Base-by-base conservation (phyloP, 2,888 invertebrate genomes). In the Volucella inflata region DNA sequence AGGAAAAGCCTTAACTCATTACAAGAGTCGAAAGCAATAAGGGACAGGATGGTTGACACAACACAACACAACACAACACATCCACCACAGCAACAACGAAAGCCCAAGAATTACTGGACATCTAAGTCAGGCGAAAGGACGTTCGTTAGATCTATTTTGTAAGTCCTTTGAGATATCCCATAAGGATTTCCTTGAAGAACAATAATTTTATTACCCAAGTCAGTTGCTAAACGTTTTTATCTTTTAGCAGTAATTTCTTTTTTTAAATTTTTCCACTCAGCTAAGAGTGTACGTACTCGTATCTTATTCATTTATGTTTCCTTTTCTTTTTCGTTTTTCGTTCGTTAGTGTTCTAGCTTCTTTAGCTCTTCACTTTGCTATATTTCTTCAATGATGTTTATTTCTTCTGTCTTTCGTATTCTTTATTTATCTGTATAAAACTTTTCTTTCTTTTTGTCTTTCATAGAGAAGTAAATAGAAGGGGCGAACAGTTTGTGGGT, bases 191-290 rank as follows among this genome's bases (percentile, higher is more conserved):
- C 75, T 71, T 62, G 21, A 40, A 42, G 65, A 80, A 76, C 84
- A 84, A 84, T 79, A 65, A 84, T 80, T 84, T 84, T 79, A 84
- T 80, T 79, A 76, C 79, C 65, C 64, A 71, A 80, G 75, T 67
- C 84, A 84, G 75, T 79, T 71, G 84, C 75, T 84, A 80, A 84
- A 84, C 79, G 84, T 76, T 79, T 84, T 84, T 79, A 84, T 84
- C 84, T 84, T 76, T 84, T 59, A 57, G 70, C 21, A 67, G 71
- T 71, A 79, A 84, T 79, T 79, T 84, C 75, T 62, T 75, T 62
- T 75, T 38, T 67, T 50, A 71, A 79, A 79, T 84, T 79, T 67
- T 76, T 55, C 68, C 60, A 75, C 67, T 72, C 80, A 77, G 57
- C 60, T 57, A 64, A 68, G 77, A 78, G 72, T 78, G 6, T 30